Evolutionary conservation across 2,888 invertebrate species (phyloP).

Genomic region (Timema cristinae): DNA sequence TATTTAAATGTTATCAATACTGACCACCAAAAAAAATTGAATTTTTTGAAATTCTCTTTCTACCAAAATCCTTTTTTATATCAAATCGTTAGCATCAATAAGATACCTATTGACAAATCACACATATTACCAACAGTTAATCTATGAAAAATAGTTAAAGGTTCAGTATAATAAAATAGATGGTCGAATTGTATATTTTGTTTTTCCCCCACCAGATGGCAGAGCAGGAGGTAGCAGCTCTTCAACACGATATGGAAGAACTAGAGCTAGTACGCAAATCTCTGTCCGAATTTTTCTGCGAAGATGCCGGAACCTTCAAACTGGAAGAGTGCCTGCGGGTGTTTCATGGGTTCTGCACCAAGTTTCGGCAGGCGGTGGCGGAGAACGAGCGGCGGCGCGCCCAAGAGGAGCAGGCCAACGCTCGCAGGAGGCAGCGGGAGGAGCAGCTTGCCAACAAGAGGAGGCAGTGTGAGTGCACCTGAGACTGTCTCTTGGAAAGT

Average conservation of each 20-base stretch:
- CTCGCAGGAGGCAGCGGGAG: conserved; percentile 69
- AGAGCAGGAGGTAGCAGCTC: conserved; percentile 68
- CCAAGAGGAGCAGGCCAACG: conserved; percentile 82
- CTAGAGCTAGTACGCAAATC: conserved; percentile 75
- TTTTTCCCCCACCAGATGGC: conserved; percentile 56
- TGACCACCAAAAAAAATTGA: too few species aligned
- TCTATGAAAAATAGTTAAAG: background rate
- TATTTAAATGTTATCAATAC: too few species aligned
- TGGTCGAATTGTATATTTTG: background rate
- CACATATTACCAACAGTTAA: background rate
- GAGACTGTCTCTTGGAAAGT: too few species aligned
- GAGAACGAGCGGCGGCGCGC: conserved; percentile 81
- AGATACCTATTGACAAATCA: background rate
- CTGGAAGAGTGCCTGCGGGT: conserved; percentile 92
- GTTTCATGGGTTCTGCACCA: conserved; percentile 82
- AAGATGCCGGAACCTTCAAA: conserved; percentile 83
- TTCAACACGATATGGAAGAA: conserved; percentile 76
- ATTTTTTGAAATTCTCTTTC: too few species aligned
- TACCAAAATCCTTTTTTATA: too few species aligned
- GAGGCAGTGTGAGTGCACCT: conserved; percentile 18
- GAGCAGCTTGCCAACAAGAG: conserved; percentile 62
- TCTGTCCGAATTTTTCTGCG: conserved; percentile 90
- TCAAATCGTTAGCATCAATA: background rate
- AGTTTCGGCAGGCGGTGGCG: conserved; percentile 75
- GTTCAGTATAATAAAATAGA: background rate